Percentiles rank a stretch among this genome's conserved stretches.
Conservation (phyloP, 2,888 invertebrate genomes). For the Diaphora mendica region DNA sequence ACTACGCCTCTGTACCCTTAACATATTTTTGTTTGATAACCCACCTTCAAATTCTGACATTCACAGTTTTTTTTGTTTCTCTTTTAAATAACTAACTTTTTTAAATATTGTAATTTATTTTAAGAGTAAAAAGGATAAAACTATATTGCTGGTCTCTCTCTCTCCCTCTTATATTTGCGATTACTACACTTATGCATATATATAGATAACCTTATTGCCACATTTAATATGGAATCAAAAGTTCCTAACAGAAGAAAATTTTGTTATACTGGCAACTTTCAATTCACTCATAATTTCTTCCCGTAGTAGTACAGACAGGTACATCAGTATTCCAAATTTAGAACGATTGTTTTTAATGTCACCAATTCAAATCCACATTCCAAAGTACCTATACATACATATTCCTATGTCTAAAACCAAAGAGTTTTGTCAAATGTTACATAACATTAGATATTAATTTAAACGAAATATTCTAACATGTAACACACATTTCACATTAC, state of each 20-base stretch:
- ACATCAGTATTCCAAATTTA: not conserved
- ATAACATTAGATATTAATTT: constrained; percentile 1
- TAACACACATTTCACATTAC: constrained; percentile 26
- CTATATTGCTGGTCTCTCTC: not conserved
- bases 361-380: not conserved
- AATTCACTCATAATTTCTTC: not conserved
- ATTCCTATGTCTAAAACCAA: not conserved
- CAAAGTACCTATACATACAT: not conserved
- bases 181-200: not conserved
- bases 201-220: no score
- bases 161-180: not conserved
- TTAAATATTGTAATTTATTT: not conserved
- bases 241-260: no score
- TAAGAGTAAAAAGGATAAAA: not conserved
- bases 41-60: not conserved
- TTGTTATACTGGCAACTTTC: not conserved
- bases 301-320: not conserved
- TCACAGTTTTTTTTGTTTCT: not conserved
- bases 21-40: not conserved
- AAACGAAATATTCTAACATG: not conserved
- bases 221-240: not conserved
- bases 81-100: not conserved
- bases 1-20: no score
- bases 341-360: not conserved
- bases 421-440: not conserved